These are phyloP conservation scores for Tragulus kanchil DNA, from an alignment of 2,113 vertebrate genomes.

Conservation along the genomic window DNA sequence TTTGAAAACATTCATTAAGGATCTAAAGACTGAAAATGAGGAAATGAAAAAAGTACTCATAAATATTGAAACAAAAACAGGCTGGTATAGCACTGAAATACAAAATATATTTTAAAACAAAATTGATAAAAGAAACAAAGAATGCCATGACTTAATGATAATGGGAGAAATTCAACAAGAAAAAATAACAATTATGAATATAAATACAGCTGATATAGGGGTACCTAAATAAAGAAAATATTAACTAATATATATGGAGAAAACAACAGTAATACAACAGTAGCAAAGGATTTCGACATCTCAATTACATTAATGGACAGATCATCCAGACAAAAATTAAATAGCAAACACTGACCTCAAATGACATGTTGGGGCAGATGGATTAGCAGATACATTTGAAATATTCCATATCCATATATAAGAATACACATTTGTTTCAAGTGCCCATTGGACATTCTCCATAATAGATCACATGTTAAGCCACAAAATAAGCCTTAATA, in stretches of 20 bases:
- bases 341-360: background rate
- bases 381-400: background rate
- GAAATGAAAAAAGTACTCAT: background rate
- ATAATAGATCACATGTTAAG: background rate
- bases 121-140: background rate
- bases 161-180: background rate
- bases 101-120: background rate
- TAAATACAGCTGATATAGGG: background rate
- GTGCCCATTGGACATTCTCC: background rate
- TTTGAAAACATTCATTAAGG: background rate
- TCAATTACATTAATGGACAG: background rate
- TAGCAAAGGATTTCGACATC: background rate
- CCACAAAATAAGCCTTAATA: background rate
- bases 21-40: background rate
- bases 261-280: background rate
- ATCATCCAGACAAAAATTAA: background rate
- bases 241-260: background rate
- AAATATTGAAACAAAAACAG: background rate
- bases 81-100: background rate
- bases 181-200: background rate
- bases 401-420: background rate
- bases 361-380: background rate
- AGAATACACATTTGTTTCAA: background rate
- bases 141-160: background rate
- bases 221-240: background rate